Conservation (phyloP, 2,797 vertebrate genomes). For the Crenichthys baileyi region DNA sequence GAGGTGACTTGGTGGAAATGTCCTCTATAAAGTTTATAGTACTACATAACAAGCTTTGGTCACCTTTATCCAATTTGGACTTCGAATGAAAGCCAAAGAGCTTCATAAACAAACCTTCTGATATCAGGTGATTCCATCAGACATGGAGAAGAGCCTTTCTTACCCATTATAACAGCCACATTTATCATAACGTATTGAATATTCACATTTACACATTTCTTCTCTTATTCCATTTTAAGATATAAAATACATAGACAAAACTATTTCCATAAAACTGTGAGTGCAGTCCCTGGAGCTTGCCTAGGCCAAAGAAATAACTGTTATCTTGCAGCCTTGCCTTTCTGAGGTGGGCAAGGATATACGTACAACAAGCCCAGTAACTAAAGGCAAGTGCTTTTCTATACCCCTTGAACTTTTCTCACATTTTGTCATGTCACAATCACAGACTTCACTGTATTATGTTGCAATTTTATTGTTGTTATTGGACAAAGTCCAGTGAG, state of each 20-base stretch:
- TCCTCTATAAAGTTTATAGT: conserved; percentile 23
- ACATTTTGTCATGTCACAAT: no score
- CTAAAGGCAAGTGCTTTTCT: no score
- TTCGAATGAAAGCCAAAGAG: conserved; percentile 44
- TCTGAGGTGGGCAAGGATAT: no score
- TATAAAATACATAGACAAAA: neutral
- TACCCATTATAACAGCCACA: neutral
- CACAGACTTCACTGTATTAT: no score
- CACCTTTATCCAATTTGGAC: conserved; percentile 18
- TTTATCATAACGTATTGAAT: neutral
- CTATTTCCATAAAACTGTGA: neutral
- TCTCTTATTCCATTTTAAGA: neutral
- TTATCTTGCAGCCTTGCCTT: no score
- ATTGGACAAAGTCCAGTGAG: neutral
- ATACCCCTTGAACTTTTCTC: no score
- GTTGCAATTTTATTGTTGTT: no score
- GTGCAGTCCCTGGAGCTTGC: no score
- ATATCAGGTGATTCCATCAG: conserved; percentile 20
- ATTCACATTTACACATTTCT: neutral
- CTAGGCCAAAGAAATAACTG: no score
- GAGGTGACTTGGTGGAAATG: neutral
- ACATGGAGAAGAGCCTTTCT: conserved; percentile 22
- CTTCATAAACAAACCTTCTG: conserved; percentile 36
- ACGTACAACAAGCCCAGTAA: no score
- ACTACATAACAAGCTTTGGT: conserved; percentile 35